A percentile compares a stretch with the other conserved stretches of the same genome.
Evolutionary conservation across 2,797 vertebrate genomes (phyloP).

Genomic region (Philypnodon macrostomus): DNA sequence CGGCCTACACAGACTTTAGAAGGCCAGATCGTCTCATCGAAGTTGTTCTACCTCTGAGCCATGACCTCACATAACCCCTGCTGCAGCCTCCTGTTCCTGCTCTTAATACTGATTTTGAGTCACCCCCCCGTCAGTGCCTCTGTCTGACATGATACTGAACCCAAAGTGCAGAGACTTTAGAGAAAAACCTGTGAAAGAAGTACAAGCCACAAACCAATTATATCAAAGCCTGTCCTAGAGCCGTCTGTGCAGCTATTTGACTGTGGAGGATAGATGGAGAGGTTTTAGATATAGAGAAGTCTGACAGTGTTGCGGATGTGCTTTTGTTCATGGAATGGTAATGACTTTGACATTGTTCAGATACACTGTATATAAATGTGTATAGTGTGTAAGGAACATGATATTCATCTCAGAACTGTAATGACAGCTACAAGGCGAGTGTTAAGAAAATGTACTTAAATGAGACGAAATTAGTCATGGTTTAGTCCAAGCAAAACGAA

Average conservation of each 20-base stretch:
- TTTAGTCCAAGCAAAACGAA: too few relatives aligned
- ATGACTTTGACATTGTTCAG: too few relatives aligned
- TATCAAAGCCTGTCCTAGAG: slow-evolving; percentile 26
- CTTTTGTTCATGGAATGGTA: slow-evolving; percentile 40
- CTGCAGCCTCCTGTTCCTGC: not conserved
- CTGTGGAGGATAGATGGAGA: slow-evolving; percentile 37
- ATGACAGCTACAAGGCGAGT: too few relatives aligned
- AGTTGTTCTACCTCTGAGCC: not conserved
- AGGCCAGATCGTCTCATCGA: not conserved
- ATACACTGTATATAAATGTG: too few relatives aligned
- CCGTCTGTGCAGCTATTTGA: slow-evolving; percentile 18
- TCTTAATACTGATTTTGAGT: not conserved
- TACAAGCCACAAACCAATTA: slow-evolving; percentile 46
- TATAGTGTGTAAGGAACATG: too few relatives aligned
- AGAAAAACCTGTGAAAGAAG: slow-evolving; percentile 17
- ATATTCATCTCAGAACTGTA: too few relatives aligned
- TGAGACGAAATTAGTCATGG: too few relatives aligned
- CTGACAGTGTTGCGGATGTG: slow-evolving; percentile 37
- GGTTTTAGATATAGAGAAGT: slow-evolving; percentile 40
- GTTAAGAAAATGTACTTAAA: too few relatives aligned
- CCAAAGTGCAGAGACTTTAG: slow-evolving; percentile 2
- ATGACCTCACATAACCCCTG: slow-evolving; percentile 13
- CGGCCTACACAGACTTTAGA: slow-evolving; percentile 1
- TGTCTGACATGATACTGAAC: slow-evolving; percentile 45
- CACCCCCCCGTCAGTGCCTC: not conserved